Evolutionary conservation across 1,140 invertebrate species (phyloP).

Genomic region (Leptestheria dahalacensis): DNA sequence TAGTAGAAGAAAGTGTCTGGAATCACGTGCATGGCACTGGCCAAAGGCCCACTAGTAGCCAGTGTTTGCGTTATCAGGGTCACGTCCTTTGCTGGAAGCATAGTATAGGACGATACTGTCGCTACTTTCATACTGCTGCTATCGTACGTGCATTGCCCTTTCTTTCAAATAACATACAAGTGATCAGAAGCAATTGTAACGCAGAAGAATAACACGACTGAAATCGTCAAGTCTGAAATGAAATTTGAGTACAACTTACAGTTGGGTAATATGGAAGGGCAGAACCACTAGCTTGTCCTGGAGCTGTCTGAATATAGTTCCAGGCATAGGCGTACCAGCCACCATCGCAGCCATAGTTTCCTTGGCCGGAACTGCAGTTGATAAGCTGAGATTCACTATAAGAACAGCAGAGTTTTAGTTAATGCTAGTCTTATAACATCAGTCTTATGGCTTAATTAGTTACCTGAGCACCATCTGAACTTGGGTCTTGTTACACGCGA

Average conservation of each 20-base stretch:
- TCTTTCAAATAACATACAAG: not conserved
- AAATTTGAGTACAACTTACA: not conserved
- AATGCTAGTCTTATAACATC: no score
- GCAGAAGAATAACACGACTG: not conserved
- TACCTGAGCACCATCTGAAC: constrained; percentile 2
- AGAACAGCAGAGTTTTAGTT: not conserved
- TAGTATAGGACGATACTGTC: not conserved
- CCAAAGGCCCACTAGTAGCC: not conserved
- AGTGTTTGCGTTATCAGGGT: not conserved
- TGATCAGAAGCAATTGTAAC: no score
- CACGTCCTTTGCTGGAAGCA: not conserved
- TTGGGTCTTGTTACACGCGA: not conserved
- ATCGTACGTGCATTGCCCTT: constrained; percentile 18
- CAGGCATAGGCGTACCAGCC: not conserved
- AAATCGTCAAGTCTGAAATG: not conserved
- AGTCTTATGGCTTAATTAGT: no score
- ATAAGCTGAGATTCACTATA: not conserved
- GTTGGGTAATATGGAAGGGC: not conserved
- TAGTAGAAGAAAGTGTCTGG: not conserved
- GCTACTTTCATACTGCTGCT: not conserved
- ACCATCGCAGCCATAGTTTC: constrained; percentile 18
- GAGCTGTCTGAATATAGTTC: not conserved
- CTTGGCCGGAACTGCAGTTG: constrained; percentile 22
- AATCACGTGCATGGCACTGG: not conserved
- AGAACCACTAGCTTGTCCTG: not conserved